A percentile compares a stretch with the other conserved stretches of the same genome.
phyloP scores from a whole-genome alignment of 2,113 vertebrate species.

The Malurus melanocephalus region DNA sequence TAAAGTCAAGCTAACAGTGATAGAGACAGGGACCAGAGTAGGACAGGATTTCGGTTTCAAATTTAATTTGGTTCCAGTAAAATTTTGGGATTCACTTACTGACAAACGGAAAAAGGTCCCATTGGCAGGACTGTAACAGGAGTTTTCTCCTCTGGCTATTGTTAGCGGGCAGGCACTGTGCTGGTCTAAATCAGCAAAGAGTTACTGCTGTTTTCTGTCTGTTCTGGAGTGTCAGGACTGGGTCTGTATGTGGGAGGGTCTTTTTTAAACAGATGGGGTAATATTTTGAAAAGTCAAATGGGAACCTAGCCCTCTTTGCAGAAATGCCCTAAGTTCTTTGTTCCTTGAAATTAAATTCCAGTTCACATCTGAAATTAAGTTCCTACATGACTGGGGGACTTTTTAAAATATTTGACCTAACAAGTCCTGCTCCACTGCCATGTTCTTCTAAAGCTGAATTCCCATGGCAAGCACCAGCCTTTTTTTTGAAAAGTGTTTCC shows the following conservation, averaged over 20 bases:
- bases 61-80: not conserved
- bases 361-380: not conserved
- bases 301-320: not conserved
- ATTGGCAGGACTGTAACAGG: not conserved
- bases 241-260: not conserved
- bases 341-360: not conserved
- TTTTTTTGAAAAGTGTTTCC: not conserved
- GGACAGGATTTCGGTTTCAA: not conserved
- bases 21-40: not conserved
- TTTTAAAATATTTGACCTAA: not conserved
- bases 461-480: not conserved
- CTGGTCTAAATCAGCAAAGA: not conserved
- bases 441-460: not conserved
- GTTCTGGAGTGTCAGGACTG: not conserved
- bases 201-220: not conserved
- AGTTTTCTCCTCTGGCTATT: not conserved
- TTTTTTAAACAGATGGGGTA: not conserved
- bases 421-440: not conserved
- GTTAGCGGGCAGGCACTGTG: not conserved
- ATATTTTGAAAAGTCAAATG: not conserved
- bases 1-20: not conserved
- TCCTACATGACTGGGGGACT: not conserved
- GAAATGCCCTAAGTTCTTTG: not conserved
- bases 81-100: not conserved
- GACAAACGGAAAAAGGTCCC: not conserved